A percentile compares a stretch with the other conserved stretches of the same genome.
Evolutionary conservation across 2,888 invertebrate genomes (phyloP).

Genomic region (Drosophila nr. perissopoda): DNA sequence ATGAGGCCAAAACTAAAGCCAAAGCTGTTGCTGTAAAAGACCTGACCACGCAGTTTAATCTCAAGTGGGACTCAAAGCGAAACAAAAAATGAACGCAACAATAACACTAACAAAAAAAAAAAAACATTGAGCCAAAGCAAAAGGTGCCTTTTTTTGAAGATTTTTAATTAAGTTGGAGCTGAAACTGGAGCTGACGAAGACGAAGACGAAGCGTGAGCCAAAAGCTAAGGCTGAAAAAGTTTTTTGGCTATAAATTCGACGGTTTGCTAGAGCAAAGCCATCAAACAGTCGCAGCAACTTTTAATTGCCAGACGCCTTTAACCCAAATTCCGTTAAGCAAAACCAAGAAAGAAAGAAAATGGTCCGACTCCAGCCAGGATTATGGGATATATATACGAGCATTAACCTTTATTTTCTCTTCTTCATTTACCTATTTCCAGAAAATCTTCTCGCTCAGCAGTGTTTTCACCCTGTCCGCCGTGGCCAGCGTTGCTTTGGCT

Average conservation of each 20-base stretch:
- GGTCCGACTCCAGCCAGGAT: not conserved
- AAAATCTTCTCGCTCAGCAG: slow-evolving; percentile 72
- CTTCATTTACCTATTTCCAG: slow-evolving; percentile 44
- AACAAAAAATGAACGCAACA: slow-evolving; percentile 18
- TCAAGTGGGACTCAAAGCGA: slow-evolving; percentile 36
- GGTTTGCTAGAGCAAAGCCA: slow-evolving; percentile 46
- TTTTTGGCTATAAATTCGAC: slow-evolving; percentile 68
- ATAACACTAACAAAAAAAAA: slow-evolving; percentile 2
- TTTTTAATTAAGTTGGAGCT: slow-evolving; percentile 53
- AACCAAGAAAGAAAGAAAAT: slow-evolving; percentile 20
- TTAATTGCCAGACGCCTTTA: slow-evolving; percentile 69
- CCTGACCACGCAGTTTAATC: slow-evolving; percentile 20
- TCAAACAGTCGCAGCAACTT: slow-evolving; percentile 71
- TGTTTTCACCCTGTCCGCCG: slow-evolving; percentile 65
- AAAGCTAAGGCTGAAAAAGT: slow-evolving; percentile 25
- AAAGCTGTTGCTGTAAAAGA: slow-evolving; percentile 10
- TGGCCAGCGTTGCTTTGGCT: slow-evolving; percentile 68
- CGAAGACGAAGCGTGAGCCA: slow-evolving; percentile 5
- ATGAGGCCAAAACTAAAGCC: slow-evolving; percentile 10
- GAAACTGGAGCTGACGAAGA: slow-evolving; percentile 20
- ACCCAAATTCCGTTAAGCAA: slow-evolving; percentile 46
- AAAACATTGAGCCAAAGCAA: not conserved
- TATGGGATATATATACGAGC: not conserved
- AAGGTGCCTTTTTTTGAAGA: slow-evolving; percentile 32
- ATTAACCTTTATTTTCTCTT: not conserved